Evolutionary conservation across 2,113 vertebrate genomes (phyloP).

Genomic region (rabbit (Oryctolagus cuniculus)): mOryCun1.1 NC_091442.1:6421001-6421500

Average conservation of each 20-base stretch:
- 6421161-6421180: not conserved
- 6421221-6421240: not conserved
- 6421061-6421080: not conserved
- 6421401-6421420: not conserved
- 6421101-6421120: not conserved
- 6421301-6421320: not conserved
- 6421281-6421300: not conserved
- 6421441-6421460: not conserved
- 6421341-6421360: not conserved
- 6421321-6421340: not conserved
- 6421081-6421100: not conserved
- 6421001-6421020: not conserved
- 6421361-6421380: not conserved
- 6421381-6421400: not conserved
- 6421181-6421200: accelerated
- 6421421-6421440: accelerated
- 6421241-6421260: not conserved
- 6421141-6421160: not conserved
- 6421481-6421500: accelerated
- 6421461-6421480: not conserved
- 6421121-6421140: not conserved
- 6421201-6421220: too few relatives aligned
- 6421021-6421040: not conserved
- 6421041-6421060: not conserved
- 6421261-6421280: not conserved